Base-by-base conservation (phyloP, 2,888 invertebrate species). In the Cybosia mesomella region DNA sequence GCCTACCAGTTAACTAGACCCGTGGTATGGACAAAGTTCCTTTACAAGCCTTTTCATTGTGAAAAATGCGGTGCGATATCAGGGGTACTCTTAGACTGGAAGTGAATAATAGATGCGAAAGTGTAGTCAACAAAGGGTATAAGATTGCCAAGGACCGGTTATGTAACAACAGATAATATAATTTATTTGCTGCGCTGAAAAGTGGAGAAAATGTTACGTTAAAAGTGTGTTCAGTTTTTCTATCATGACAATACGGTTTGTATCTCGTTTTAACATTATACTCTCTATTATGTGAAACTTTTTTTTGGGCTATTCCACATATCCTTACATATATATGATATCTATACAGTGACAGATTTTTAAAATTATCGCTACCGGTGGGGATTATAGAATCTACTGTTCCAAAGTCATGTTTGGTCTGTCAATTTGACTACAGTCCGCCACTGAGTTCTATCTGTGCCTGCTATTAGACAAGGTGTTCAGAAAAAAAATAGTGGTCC, bases 111-210 rank as follows among this genome's bases (percentile, higher is more conserved):
- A 53, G 70, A 80, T 75, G 74, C 58, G 70, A 69, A 66, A 32
- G 11, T 22, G 24, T n/a, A 70, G 73, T 83, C 78, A 83, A 87
- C 83, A 84, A 83, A 81, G 77, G 67, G n/a, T 49, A n/a, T 49
- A 18, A 49, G 49, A 49, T 83, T 76, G 61, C 78, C 67, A 75
- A 58, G 59, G 63, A 60, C 65, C 49, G 49, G 72, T 75, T 70
- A 65, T 66, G 63, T 73, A 70, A 59, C 68, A 53, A 32, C 21
- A 54, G 62, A 69, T 75, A 73, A 72, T 74, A 9, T 75, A 73
- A 72, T 74, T 8, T 49, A 49, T 58, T 55, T 69, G 59, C 54
- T 60, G 63, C 22, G 65, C 57, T 67, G 72, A 72, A 66, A 72
- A 76, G 49, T 67, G 55, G 53, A 39, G 11, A 18, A 1, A 7